Percentiles rank a stretch among this genome's conserved stretches.
phyloP scores from a whole-genome alignment of 30 jellyfish, hydroid and myxozoan species.

The Pseudorhiza aurosa region DNA sequence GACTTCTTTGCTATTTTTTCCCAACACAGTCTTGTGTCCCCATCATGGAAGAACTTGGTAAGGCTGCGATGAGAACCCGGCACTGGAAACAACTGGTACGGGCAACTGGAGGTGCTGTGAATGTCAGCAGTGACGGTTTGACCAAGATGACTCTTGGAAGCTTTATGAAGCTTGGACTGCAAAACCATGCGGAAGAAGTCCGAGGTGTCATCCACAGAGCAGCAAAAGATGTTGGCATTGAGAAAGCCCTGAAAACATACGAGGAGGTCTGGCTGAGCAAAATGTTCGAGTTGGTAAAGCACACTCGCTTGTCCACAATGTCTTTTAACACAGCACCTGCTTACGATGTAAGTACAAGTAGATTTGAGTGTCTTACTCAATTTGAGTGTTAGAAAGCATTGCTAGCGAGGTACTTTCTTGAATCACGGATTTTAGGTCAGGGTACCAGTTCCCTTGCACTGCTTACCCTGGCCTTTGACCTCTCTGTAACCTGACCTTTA shows the following conservation, averaged over 20 bases:
- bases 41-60: conserved; percentile 85
- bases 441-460: too few relatives aligned
- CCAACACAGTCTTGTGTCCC: conserved; percentile 85
- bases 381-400: too few relatives aligned
- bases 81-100: conserved; percentile 92
- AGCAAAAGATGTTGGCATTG: conserved; percentile 83
- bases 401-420: too few relatives aligned
- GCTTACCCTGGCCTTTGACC: too few relatives aligned
- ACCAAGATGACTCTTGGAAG: conserved; percentile 76
- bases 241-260: conserved; percentile 77
- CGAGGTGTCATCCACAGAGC: conserved; percentile 79
- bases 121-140: conserved; percentile 72
- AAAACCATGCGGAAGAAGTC: conserved; percentile 88
- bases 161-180: conserved; percentile 77
- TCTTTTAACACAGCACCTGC: conserved; percentile 15
- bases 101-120: conserved; percentile 81
- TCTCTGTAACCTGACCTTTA: too few relatives aligned
- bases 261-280: conserved; percentile 93
- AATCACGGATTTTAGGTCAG: too few relatives aligned
- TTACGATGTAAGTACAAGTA: conserved; percentile 35
- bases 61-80: conserved; percentile 89
- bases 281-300: conserved; percentile 75
- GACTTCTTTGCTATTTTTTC: too few relatives aligned
- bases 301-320: conserved; percentile 58
- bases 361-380: too few relatives aligned